phyloP scores from a whole-genome alignment of 2,797 vertebrate species.

The Enteromius paludinosus region DNA sequence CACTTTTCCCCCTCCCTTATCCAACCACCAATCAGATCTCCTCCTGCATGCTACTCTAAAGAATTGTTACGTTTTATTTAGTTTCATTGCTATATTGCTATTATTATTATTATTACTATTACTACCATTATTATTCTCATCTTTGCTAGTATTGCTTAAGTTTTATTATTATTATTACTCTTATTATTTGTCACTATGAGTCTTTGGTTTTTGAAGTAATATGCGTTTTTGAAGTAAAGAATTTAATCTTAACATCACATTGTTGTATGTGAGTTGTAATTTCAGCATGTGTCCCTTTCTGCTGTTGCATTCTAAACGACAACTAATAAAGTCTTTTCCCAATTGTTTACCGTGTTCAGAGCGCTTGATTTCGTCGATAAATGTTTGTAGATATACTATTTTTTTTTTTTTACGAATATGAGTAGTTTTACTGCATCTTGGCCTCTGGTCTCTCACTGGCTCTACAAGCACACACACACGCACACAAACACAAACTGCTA shows the following conservation, averaged over 20 bases:
- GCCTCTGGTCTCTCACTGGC: constrained; percentile 62
- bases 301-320: constrained; percentile 99
- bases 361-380: constrained; percentile 88
- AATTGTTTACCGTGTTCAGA: constrained; percentile 94
- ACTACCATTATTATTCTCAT: constrained; percentile 53
- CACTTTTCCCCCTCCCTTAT: constrained; percentile 73
- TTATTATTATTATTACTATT: constrained; percentile 55
- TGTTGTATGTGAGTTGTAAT: constrained; percentile 95
- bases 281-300: constrained; percentile 97
- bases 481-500: constrained; percentile 47
- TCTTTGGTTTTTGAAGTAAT: constrained; percentile 84
- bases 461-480: constrained; percentile 65
- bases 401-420: constrained; percentile 56
- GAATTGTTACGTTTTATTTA: constrained; percentile 81
- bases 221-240: constrained; percentile 75
- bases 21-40: constrained; percentile 77
- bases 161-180: constrained; percentile 68
- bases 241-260: constrained; percentile 83
- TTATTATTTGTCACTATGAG: constrained; percentile 89
- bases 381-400: constrained; percentile 65
- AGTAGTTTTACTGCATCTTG: constrained; percentile 70
- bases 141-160: constrained; percentile 63
- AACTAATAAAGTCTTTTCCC: constrained; percentile 99
- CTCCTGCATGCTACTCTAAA: constrained; percentile 91
- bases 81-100: constrained; percentile 58